Percentiles rank a stretch among this genome's conserved stretches.
These are phyloP conservation scores for Cyphomyrus plagiostoma DNA, from an alignment of 2,113 vertebrate species.

Conservation along the genomic window DNA sequence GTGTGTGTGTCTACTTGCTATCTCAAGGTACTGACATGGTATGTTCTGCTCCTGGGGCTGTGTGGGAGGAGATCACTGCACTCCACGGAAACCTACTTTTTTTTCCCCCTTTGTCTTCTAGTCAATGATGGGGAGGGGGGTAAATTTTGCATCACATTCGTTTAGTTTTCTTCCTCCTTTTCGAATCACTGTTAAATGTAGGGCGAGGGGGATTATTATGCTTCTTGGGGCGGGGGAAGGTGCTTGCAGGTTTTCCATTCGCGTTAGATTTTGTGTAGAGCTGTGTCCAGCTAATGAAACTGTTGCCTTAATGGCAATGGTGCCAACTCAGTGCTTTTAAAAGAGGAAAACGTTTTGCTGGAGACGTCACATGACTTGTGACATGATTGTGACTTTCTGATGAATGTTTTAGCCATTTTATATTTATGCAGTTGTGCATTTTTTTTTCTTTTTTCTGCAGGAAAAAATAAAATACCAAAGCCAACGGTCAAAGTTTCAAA, in stretches of 20 bases:
- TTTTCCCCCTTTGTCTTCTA: conserved; percentile 38
- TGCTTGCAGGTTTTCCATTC: conserved; percentile 49
- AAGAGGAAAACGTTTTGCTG: conserved; percentile 62
- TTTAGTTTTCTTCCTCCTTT: conserved; percentile 40
- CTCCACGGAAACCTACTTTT: conserved; percentile 68
- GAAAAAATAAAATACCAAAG: conserved; percentile 97
- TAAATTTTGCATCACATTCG: conserved; percentile 46
- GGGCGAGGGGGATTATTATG: conserved; percentile 53
- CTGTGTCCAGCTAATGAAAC: conserved; percentile 64
- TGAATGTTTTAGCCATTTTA: conserved; percentile 99
- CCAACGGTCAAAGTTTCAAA: conserved; percentile 91
- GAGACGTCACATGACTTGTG: conserved; percentile 79
- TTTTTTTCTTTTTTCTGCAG: conserved; percentile 72
- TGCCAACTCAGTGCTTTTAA: conserved; percentile 68
- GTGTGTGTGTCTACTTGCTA: conserved; percentile 64
- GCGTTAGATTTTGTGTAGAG: conserved; percentile 47
- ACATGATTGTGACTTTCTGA: conserved; percentile 79
- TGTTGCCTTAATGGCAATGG: conserved; percentile 62
- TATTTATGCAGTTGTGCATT: conserved; percentile 99
- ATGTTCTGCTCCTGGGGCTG: conserved; percentile 61
- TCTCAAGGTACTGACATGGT: conserved; percentile 90
- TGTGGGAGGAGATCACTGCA: conserved; percentile 67
- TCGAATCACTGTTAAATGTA: conserved; percentile 53
- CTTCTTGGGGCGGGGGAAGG: conserved; percentile 23
- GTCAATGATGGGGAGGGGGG: conserved; percentile 45